Evolutionary conservation across 2,888 invertebrate species (phyloP), one percentile per base, ranked within the genome.

Genomic region (Orchesellides sinensis): DNA sequence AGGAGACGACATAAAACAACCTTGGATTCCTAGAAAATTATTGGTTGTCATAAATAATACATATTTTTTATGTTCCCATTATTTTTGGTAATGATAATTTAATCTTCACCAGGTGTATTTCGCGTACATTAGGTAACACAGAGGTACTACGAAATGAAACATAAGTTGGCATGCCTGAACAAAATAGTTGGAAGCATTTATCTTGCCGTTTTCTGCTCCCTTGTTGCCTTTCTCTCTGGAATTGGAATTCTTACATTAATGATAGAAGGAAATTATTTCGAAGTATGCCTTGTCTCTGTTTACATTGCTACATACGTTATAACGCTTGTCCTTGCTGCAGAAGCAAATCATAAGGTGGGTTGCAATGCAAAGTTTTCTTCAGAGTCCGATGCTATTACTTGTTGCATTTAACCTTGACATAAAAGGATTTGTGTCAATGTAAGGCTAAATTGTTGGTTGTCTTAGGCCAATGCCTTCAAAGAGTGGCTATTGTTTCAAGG

Each of bases 141-240:
- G 25, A 23, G 25, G 12, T 54, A 54, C 25, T 54, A 54, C 25
- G 54, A 54, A 54, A 54, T 54, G 25, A 54, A 54, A 12, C 54
- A 54, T 25, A 54, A 54, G 23, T 4, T 54, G 54, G 5, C 23
- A 23, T 25, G 5, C 12, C 54, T 54, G 1, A 54, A 54, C 54
- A 25, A 25, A n/a, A 19, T 25, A n/a, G 25, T 25, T 19, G 54
- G n/a, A 25, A 8, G 12, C 1, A 54, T 25, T 54, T 54, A 25
- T 12, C 54, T 54, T 1, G 54, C 25, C 25, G 54, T 54, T 5
- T 54, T 54, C 12, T 54, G 54, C 23, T 25, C 54, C 25, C 54
- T 54, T 2, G 12, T 54, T 23, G 23, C 54, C 2, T 54, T 4
- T 25, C 25, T 54, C 23, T 54, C 25, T 54, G 54, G 54, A 12